Evolutionary conservation across 2,113 vertebrate genomes (phyloP), one percentile per base, ranked within the genome.

Genomic region (Nannobrachium achirus): DNA sequence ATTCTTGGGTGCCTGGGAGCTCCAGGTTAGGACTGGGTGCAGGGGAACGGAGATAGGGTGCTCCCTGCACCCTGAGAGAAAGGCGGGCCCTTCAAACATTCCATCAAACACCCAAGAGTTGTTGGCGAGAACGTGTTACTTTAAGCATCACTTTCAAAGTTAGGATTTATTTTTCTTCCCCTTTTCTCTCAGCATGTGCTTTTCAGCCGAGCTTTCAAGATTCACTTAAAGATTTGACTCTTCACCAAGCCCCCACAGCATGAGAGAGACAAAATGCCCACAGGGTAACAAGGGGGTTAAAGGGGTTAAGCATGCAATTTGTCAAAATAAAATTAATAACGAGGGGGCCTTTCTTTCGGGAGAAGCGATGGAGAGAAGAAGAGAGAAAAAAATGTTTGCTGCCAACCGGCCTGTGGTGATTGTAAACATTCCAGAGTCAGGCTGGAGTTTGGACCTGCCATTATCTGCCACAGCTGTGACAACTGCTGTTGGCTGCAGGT

Each of bases 371-470:
- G 88, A 33, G 25, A n/a, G n/a, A n/a, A n/a, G n/a, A n/a, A n/a
- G 25, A 25, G 25, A 91, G 92, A 89, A 92, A 90, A 91, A 93
- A 89, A 87, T 94, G 95, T 96, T 95, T 95, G 92, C 93, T 86
- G 45, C 92, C 90, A 89, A 91, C 90, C 86, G 89, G 92, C 93
- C 94, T 92, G 91, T 90, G 94, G 94, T 92, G 94, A 95, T 87
- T 87, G 94, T 94, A 93, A 97, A 95, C 95, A 99, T 95, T 95
- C 94, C 93, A 86, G 82, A 88, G 73, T 83, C 77, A 88, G 91
- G 86, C 80, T 89, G 86, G 89, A 81, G 86, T 89, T 86, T 82
- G 91, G 93, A 90, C 88, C 91, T 83, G 84, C 92, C 90, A 88
- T 90, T 92, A 92, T 90, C 91, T 73, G 86, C 90, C 91, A 92